Conservation (phyloP, 2,113 vertebrate genomes). For the Uria lomvia region DNA sequence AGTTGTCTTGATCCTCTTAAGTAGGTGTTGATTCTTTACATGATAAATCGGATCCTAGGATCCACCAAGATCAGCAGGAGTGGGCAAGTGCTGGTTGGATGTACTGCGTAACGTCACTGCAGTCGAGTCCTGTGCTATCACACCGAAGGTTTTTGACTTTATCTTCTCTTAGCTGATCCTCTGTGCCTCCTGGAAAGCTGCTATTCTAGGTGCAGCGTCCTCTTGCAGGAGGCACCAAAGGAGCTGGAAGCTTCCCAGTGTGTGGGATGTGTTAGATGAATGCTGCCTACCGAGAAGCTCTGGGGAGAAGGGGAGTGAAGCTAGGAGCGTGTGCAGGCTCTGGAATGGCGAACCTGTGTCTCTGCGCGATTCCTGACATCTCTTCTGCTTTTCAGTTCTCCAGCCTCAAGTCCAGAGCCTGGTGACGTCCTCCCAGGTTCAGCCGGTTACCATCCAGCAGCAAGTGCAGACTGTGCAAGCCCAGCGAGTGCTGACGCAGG, state of each 20-base stretch:
- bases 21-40: not conserved
- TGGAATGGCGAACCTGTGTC: not conserved
- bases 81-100: not conserved
- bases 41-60: not conserved
- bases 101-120: not conserved
- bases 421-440: constrained; percentile 89
- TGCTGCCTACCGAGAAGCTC: not conserved
- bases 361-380: not conserved
- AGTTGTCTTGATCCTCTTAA: not conserved
- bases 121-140: not conserved
- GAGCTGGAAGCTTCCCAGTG: not conserved
- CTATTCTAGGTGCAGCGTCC: not conserved
- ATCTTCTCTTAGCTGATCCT: not conserved
- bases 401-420: constrained; percentile 94
- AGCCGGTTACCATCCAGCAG: constrained; percentile 93
- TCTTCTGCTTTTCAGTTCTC: constrained; percentile 78
- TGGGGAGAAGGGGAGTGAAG: not conserved
- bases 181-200: not conserved
- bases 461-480: constrained; percentile 82
- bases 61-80: not conserved
- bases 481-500: constrained; percentile 84
- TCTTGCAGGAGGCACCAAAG: not conserved
- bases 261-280: not conserved
- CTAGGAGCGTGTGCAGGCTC: not conserved
- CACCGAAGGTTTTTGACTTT: not conserved